phyloP scores from a whole-genome alignment of 2,888 invertebrate species.

The Halictus quadricinctus region DNA sequence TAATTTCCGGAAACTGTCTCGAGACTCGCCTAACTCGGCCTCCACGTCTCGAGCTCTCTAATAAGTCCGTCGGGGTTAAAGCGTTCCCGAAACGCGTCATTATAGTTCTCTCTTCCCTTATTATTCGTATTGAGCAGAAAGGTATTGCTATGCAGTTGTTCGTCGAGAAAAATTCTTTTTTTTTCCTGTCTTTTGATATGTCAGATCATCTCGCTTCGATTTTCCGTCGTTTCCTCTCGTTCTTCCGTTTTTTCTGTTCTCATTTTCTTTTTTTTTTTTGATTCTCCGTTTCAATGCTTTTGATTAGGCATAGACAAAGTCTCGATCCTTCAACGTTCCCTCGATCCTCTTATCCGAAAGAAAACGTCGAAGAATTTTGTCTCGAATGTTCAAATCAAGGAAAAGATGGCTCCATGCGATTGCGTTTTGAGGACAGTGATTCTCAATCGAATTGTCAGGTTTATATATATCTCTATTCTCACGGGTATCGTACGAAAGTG shows the following conservation, averaged over 20 bases:
- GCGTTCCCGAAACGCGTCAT: slow-evolving; percentile 65
- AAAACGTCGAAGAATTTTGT: background rate
- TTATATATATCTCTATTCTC: background rate
- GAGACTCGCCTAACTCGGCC: slow-evolving; percentile 27
- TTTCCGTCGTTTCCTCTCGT: background rate
- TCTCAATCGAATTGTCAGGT: background rate
- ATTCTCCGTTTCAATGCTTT: background rate
- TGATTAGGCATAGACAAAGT: background rate
- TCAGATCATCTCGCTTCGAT: slow-evolving; percentile 63
- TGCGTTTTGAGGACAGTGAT: background rate
- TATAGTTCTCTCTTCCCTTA: slow-evolving; percentile 52
- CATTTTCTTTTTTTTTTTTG: background rate
- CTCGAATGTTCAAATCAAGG: background rate
- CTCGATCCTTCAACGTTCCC: background rate
- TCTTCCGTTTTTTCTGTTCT: slow-evolving; percentile 1
- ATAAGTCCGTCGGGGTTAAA: slow-evolving; percentile 56
- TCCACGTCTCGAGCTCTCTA: slow-evolving; percentile 21
- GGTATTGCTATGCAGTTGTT: slow-evolving; percentile 77
- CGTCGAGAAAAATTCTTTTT: slow-evolving; percentile 66
- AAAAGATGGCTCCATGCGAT: background rate
- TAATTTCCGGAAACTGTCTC: slow-evolving; percentile 19
- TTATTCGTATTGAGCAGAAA: slow-evolving; percentile 78
- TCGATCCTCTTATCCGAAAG: background rate
- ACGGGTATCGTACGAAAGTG: background rate
- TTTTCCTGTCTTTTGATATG: slow-evolving; percentile 75